These are phyloP conservation scores for Nasonia giraulti DNA, from an alignment of 1,140 invertebrate genomes.

Conservation along the genomic window DNA sequence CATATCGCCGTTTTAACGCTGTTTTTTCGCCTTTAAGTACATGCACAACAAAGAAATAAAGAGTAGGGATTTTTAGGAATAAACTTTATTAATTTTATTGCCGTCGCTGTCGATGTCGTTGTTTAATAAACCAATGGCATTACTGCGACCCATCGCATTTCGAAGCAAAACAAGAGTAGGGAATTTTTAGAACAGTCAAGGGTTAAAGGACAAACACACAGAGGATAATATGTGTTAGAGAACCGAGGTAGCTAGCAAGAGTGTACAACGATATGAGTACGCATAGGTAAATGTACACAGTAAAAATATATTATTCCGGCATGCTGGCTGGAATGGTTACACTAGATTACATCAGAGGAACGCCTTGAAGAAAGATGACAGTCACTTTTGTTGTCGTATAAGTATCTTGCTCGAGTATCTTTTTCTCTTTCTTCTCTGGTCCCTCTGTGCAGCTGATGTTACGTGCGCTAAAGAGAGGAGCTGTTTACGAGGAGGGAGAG, in stretches of 20 bases:
- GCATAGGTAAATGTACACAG: not conserved
- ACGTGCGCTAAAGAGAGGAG: not conserved
- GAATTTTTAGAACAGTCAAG: not conserved
- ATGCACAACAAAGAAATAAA: constrained; percentile 27
- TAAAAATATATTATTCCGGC: constrained; percentile 15
- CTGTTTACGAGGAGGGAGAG: not conserved
- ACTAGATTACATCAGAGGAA: constrained; percentile 27
- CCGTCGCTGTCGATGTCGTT: not conserved
- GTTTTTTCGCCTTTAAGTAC: constrained; percentile 5
- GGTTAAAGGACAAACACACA: not conserved
- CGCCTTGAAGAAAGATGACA: constrained; percentile 19
- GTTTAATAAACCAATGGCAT: not conserved
- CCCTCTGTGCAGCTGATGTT: not conserved
- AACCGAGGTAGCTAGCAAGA: constrained; percentile 5
- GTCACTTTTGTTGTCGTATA: constrained; percentile 7
- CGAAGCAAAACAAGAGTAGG: constrained; percentile 11
- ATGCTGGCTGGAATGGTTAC: constrained; percentile 11
- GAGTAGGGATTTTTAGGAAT: constrained; percentile 12
- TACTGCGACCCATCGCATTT: not conserved
- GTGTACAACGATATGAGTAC: not conserved
- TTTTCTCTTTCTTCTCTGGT: not conserved
- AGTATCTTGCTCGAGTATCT: constrained; percentile 2
- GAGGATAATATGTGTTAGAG: not conserved
- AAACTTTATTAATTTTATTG: constrained; percentile 26
- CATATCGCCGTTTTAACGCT: not conserved